Base-by-base conservation (phyloP, 2,113 vertebrate genomes). In the Apaloderma vittatum region DNA sequence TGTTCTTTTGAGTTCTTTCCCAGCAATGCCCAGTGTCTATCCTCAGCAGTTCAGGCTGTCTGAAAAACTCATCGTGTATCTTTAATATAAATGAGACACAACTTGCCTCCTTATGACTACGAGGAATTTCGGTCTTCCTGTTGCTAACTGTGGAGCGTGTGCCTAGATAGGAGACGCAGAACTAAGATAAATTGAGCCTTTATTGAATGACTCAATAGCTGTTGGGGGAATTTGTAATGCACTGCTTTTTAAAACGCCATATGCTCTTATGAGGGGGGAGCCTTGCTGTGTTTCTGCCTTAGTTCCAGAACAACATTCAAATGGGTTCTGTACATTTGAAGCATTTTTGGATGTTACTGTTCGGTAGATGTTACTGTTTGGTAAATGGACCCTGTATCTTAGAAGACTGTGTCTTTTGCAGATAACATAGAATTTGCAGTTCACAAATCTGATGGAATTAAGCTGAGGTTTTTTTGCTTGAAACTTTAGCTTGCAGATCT, bases 71-170 rank as follows among this genome's bases (percentile, higher is more conserved):
- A 26, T 23, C 15, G 34, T 63, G 3, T 62, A 1, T 62, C 22
- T 86, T 61, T 80, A 22, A 26, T 32, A 59, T 46, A 40, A 90
- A 66, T 32, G 48, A 94, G 55, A 59, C 26, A 37, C 15, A 59
- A 2, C 29, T 80, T 76, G 19, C 18, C 26, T 91, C n/a, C 55
- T 86, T 70, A 23, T 73, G 76, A 49, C 22, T 49, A 27, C 2
- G 2, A 77, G 55, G 63, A 92, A 27, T n/a, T 86, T 75, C 8
- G 37, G 2, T 80, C 24, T 94, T 86, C n/a, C 68, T 34, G 27
- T 54, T 0, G 0, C 71, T 80, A 15, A 2, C 54, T 83, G 0
- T 24, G 36, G 77, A 59, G 29, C 2, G 1, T 85, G 40, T 82
- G 81, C 58, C 30, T 70, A 20, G 40, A 26, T 24, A 73, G 78